Conservation (phyloP, 2,888 invertebrate genomes). For the Dolichopus griseipennis region DNA sequence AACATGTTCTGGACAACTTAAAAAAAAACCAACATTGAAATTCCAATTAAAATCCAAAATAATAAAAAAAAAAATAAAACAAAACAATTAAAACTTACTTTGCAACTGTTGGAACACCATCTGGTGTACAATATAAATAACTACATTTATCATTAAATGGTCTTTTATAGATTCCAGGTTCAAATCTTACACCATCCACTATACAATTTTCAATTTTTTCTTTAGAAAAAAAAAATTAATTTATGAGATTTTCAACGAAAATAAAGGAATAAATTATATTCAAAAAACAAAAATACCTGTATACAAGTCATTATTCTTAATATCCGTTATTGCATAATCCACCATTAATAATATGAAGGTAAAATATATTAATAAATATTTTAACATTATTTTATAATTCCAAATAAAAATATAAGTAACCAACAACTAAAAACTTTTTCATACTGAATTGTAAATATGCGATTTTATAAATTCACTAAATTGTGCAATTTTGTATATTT, state of each 20-base stretch:
- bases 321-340: not conserved
- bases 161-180: not conserved
- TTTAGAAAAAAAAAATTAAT: not conserved
- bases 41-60: not conserved
- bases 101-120: not conserved
- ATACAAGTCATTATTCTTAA: not conserved
- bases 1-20: not conserved
- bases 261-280: too few relatives aligned
- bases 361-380: not conserved
- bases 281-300: too few relatives aligned
- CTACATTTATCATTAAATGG: not conserved
- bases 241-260: not conserved
- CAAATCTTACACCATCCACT: not conserved
- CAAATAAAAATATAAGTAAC: not conserved
- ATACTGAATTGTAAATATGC: not conserved
- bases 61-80: not conserved
- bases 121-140: not conserved
- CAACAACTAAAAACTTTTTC: not conserved
- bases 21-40: too few relatives aligned
- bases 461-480: not conserved
- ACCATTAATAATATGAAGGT: not conserved
- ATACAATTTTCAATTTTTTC: not conserved
- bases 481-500: not conserved
- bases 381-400: not conserved
- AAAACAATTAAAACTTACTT: not conserved